Evolutionary conservation across 2,888 invertebrate species (phyloP).

Genomic region (Trachelus tabidus): DNA sequence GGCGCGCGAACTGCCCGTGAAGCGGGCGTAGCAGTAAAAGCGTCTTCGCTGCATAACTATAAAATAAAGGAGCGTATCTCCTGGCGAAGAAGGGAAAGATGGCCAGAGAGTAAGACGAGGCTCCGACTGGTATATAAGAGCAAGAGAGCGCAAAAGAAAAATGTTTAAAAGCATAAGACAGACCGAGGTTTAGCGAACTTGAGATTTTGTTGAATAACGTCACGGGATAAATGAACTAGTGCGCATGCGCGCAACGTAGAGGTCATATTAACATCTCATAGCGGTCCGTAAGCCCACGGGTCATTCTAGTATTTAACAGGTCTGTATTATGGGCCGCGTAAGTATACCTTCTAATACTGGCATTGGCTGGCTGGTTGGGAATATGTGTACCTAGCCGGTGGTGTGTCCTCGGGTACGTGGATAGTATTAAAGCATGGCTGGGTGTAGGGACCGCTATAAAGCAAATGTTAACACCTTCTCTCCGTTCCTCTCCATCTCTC

Average conservation of each 20-base stretch:
- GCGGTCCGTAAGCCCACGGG: constrained; percentile 46
- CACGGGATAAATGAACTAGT: constrained; percentile 8
- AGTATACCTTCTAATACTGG: constrained; percentile 24
- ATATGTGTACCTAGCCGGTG: not conserved
- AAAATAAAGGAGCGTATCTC: constrained; percentile 52
- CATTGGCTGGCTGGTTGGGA: constrained; percentile 8
- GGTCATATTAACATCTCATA: constrained; percentile 56
- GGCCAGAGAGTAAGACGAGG: constrained; percentile 5
- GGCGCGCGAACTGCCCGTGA: constrained; percentile 45
- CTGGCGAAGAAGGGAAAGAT: not conserved
- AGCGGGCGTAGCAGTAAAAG: constrained; percentile 52
- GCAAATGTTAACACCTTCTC: constrained; percentile 54
- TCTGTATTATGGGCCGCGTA: constrained; percentile 42
- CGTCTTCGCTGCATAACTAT: constrained; percentile 59
- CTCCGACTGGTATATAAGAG: constrained; percentile 6
- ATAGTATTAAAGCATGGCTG: constrained; percentile 51
- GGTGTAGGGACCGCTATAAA: constrained; percentile 48
- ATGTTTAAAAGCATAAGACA: not conserved
- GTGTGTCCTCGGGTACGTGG: not conserved
- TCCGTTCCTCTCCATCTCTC: constrained; percentile 21
- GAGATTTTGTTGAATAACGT: not conserved
- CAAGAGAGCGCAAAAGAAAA: constrained; percentile 5
- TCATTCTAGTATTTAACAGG: constrained; percentile 58
- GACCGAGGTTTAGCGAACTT: not conserved
- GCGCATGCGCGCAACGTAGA: constrained; percentile 33